These are phyloP conservation scores for Papilio gigon DNA, from an alignment of 2,888 invertebrate genomes.

Conservation along the genomic window DNA sequence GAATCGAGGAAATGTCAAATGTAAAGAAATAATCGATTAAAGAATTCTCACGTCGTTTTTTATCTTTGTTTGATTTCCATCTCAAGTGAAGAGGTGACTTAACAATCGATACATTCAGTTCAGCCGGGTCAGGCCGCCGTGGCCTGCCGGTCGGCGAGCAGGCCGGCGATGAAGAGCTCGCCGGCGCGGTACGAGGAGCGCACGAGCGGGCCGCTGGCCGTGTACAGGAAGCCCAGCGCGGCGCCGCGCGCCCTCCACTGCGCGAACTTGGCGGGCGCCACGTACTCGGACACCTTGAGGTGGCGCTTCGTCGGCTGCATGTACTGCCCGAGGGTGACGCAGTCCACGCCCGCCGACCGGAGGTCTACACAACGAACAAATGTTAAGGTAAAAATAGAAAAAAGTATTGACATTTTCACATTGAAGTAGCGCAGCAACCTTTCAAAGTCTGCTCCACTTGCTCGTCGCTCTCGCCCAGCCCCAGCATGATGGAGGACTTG, in stretches of 20 bases:
- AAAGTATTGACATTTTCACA: too few species aligned
- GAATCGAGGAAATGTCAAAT: too few species aligned
- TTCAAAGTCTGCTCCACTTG: constrained; percentile 93
- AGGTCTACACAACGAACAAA: constrained; percentile 84
- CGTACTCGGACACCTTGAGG: constrained; percentile 96
- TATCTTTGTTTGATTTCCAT: too few species aligned
- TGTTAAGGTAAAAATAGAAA: too few species aligned
- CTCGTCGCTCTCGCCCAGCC: constrained; percentile 94
- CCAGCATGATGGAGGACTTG: constrained; percentile 99
- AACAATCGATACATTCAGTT: too few species aligned
- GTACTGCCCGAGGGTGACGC: constrained; percentile 98
- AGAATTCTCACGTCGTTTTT: too few species aligned
- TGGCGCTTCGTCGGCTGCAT: constrained; percentile 99
- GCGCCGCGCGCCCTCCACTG: constrained; percentile 92
- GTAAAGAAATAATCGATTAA: too few species aligned
- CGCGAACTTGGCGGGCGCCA: constrained; percentile 96
- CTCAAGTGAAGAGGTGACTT: too few species aligned
- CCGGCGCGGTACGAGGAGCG: constrained; percentile 99
- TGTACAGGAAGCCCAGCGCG: constrained; percentile 95
- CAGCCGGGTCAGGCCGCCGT: constrained; percentile 68
- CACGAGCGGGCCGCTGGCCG: constrained; percentile 98
- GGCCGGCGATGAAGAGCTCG: constrained; percentile 93
- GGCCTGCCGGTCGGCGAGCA: constrained; percentile 84
- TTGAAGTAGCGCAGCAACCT: constrained; percentile 71
- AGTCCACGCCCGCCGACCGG: constrained; percentile 92